phyloP scores from a whole-genome alignment of 2,797 vertebrate genomes.

The Peromyscus aztecus region DNA sequence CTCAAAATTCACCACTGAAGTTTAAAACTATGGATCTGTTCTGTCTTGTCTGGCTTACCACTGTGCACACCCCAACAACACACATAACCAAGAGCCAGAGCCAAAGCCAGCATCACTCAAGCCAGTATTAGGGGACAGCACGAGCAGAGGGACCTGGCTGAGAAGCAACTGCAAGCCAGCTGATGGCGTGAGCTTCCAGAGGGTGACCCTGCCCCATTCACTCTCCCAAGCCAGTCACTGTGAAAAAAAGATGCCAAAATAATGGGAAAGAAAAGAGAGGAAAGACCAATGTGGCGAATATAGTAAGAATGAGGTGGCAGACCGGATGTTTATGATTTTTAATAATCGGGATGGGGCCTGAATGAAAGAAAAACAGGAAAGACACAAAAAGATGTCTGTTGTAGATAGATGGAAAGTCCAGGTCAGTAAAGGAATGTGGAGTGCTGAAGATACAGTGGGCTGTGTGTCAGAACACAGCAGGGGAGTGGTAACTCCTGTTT shows the following conservation, averaged over 20 bases:
- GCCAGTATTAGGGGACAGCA: not conserved
- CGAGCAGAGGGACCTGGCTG: not conserved
- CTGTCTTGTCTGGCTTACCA: not conserved
- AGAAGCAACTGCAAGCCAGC: not conserved
- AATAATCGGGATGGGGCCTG: not conserved
- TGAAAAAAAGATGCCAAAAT: not conserved
- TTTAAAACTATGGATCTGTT: not conserved
- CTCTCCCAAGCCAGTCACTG: not conserved
- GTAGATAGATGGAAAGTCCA: not conserved
- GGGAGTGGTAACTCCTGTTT: not conserved
- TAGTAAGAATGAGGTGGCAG: not conserved
- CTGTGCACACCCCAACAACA: not conserved
- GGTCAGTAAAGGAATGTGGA: not conserved
- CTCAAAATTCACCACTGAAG: not conserved
- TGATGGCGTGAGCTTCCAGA: not conserved
- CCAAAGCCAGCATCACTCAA: not conserved
- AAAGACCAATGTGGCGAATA: not conserved
- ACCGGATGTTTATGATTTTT: not conserved
- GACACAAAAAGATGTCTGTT: not conserved
- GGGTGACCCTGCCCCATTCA: not conserved
- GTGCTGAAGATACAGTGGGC: slow-evolving; percentile 17
- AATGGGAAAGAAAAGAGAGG: not conserved
- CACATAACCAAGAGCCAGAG: not conserved
- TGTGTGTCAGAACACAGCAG: not conserved
- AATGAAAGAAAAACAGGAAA: not conserved